Conservation (phyloP, 1,140 invertebrate genomes). For the Tetramorium parvispinum region DNA sequence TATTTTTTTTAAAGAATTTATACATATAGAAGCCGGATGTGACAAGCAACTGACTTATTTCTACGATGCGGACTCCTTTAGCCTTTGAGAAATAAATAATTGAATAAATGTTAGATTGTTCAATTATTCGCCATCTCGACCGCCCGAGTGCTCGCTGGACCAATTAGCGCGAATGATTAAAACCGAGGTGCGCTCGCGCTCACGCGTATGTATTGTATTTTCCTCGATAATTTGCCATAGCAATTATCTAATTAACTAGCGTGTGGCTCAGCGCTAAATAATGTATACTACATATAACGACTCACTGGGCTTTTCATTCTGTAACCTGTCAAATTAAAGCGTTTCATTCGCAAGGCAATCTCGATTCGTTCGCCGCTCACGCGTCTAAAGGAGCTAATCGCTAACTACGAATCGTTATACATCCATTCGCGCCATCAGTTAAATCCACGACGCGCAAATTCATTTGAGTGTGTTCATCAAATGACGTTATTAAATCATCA, state of each 20-base stretch:
- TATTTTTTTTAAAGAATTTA: not conserved
- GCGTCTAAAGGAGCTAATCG: not conserved
- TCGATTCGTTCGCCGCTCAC: constrained; percentile 29
- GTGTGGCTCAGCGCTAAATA: constrained; percentile 31
- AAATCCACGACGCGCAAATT: not conserved
- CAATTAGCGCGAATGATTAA: constrained; percentile 26
- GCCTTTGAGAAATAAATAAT: not conserved
- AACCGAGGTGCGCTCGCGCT: constrained; percentile 1
- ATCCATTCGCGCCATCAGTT: not conserved
- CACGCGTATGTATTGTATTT: not conserved
- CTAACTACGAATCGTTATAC: not conserved
- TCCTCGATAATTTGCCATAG: not conserved
- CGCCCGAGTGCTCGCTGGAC: constrained; percentile 5
- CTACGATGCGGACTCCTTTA: not conserved
- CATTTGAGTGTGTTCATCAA: not conserved
- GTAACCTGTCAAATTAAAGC: constrained; percentile 43
- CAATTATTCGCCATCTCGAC: not conserved
- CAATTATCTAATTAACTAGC: constrained; percentile 38
- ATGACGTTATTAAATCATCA: not conserved
- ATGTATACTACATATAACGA: constrained; percentile 17
- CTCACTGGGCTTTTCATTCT: constrained; percentile 5
- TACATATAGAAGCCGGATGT: not conserved
- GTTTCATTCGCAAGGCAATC: constrained; percentile 44
- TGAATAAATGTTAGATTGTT: not conserved
- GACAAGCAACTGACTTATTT: not conserved